Evolutionary conservation across 2,888 invertebrate genomes (phyloP), one percentile per base, ranked within the genome.

Genomic region (Cryptus viduatorius): DNA sequence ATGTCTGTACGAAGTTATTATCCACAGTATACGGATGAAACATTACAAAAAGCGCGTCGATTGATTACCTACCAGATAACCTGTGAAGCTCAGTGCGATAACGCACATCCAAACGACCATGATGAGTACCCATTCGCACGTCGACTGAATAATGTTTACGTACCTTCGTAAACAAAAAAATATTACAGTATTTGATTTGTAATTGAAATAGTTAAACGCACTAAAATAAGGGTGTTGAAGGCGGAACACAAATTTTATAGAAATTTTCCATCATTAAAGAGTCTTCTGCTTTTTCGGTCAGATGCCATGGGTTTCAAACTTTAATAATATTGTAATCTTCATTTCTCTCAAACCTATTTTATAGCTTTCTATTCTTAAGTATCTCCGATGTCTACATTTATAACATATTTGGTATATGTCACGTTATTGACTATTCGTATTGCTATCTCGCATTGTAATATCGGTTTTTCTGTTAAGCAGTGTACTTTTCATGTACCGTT

Each of bases 1-100:
- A 1, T 12, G 16, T 19, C 56, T 56, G 56, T 16, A 24, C 3
- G 16, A 56, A 56, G 16, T 50, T 16, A 56, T 48, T 14, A 48
- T 48, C 5, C 7, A 56, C 5, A 56, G 3, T 24, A 10, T 4
- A 8, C 7, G 19, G 10, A 56, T 16, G 56, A 19, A 29, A 3
- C 0, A 5, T 48, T 14, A 14, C 2, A n/a, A 14, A 16, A 14
- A 14, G 48, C 3, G 14, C 5, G 5, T 37, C 8, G 48, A 48
- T 1, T n/a, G 2, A 29, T 31, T 64, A 46, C 67, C 46, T 24
- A 61, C 73, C n/a, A n/a, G 44, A 59, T 42, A 19, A 24, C 44
- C 59, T 4, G 61, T 29, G 46, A 61, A 42, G 16, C 59, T 73
- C 61, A 73, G n/a, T 24, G 56, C 37, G 4, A 73, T 5, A 59